Conservation (phyloP, 2,113 vertebrate species). For the Hipposideros armiger region DNA sequence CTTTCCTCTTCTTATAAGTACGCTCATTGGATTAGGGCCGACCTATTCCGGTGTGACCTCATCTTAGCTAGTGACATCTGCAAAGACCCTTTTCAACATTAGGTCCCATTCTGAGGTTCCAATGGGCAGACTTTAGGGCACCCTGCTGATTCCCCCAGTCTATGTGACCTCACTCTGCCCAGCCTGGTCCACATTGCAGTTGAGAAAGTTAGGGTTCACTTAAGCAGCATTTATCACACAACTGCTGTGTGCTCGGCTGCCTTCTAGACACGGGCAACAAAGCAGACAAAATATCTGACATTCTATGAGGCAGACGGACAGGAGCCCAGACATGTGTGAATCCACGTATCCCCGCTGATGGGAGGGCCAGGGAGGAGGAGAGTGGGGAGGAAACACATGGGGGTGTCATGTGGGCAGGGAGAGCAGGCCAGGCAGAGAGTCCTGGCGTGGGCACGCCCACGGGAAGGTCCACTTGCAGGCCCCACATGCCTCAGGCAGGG, state of each 20-base stretch:
- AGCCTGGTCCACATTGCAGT: accelerated
- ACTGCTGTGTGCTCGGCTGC: neutral
- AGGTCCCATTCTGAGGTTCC: neutral
- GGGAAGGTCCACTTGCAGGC: neutral
- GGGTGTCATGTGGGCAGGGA: too few species aligned
- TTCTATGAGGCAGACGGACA: accelerated
- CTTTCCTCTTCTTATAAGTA: neutral
- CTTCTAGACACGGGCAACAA: neutral
- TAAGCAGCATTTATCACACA: accelerated
- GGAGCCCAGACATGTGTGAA: neutral
- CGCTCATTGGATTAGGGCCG: neutral
- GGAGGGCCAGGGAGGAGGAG: too few species aligned
- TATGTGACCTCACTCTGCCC: neutral
- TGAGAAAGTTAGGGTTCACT: neutral
- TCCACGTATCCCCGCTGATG: accelerated
- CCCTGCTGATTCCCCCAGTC: too few species aligned
- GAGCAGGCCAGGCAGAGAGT: neutral
- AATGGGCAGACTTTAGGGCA: neutral
- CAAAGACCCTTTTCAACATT: neutral
- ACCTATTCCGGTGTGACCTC: too few species aligned
- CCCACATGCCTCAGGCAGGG: conserved; percentile 5
- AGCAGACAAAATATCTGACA: accelerated
- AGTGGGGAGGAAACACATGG: neutral
- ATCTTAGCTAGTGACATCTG: too few species aligned
- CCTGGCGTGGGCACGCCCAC: neutral